These are phyloP conservation scores for Hyalella azteca DNA, from an alignment of 2,888 invertebrate genomes.

Conservation along the genomic window DNA sequence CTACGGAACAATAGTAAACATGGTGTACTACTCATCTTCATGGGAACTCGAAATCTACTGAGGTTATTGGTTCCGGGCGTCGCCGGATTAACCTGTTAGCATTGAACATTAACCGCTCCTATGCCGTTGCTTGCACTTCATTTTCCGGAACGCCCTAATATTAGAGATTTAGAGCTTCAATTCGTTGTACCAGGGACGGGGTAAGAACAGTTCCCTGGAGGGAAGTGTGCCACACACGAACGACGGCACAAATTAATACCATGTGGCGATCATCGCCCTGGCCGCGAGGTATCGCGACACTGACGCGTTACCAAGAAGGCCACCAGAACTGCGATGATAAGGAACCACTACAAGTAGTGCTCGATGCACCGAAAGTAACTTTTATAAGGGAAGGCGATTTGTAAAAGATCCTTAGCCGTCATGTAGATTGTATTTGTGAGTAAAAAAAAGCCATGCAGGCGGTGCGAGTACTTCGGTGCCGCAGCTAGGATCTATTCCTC, in stretches of 20 bases:
- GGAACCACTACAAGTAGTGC: slow-evolving; percentile 49
- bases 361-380: slow-evolving; percentile 47
- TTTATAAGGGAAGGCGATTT: slow-evolving; percentile 40
- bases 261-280: slow-evolving; percentile 54
- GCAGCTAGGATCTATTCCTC: slow-evolving; percentile 30
- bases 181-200: too few species aligned
- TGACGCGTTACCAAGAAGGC: slow-evolving; percentile 22
- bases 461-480: background rate
- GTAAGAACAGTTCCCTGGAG: too few species aligned
- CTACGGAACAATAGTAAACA: too few species aligned
- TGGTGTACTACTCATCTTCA: too few species aligned
- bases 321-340: slow-evolving; percentile 46
- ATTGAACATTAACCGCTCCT: too few species aligned
- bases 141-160: too few species aligned
- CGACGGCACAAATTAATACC: slow-evolving; percentile 51
- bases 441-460: slow-evolving; percentile 42
- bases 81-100: too few species aligned
- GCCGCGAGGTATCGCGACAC: slow-evolving; percentile 54
- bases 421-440: slow-evolving; percentile 46
- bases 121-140: too few species aligned
- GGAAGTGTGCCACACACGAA: too few species aligned
- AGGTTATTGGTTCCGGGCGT: too few species aligned
- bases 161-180: too few species aligned
- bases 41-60: too few species aligned
- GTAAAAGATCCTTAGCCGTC: slow-evolving; percentile 44